Conservation (phyloP, 2,888 invertebrate species). For the Nemotelus nigrinus region DNA sequence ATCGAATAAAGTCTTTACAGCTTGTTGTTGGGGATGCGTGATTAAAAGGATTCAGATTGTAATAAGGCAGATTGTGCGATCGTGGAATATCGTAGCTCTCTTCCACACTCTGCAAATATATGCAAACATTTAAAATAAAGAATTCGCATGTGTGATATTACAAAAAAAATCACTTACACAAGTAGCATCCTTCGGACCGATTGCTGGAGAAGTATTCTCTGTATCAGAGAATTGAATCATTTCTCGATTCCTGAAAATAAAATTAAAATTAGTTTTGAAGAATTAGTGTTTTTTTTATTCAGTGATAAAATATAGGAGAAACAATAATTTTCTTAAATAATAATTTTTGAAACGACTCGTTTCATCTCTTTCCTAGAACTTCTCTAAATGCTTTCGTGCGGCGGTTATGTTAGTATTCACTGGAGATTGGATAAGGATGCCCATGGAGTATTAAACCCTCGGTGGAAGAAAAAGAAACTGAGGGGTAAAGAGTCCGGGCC, state of each 20-base stretch:
- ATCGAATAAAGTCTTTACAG: conserved; percentile 59
- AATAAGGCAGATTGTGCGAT: conserved; percentile 69
- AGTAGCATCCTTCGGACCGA: conserved; percentile 61
- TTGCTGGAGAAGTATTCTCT: conserved; percentile 65
- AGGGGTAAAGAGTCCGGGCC: no score
- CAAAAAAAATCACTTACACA: conserved; percentile 53
- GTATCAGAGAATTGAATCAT: conserved; percentile 63
- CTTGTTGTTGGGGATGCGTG: conserved; percentile 45
- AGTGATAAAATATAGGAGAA: no score
- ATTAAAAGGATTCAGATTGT: conserved; percentile 61
- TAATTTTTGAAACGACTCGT: no score
- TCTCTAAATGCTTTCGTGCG: no score
- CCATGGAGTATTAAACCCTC: no score
- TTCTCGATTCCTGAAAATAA: conserved; percentile 58
- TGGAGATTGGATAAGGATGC: no score
- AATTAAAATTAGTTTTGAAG: not conserved
- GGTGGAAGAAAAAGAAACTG: no score
- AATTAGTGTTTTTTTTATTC: no score
- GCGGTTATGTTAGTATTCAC: no score
- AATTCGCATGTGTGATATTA: conserved; percentile 5
- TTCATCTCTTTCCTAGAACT: no score
- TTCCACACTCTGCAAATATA: conserved; percentile 57
- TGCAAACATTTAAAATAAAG: conserved; percentile 3
- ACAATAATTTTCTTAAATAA: no score
- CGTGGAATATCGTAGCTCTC: conserved; percentile 79